Conservation (phyloP, 2,113 vertebrate genomes). For the Petroica traversi region DNA sequence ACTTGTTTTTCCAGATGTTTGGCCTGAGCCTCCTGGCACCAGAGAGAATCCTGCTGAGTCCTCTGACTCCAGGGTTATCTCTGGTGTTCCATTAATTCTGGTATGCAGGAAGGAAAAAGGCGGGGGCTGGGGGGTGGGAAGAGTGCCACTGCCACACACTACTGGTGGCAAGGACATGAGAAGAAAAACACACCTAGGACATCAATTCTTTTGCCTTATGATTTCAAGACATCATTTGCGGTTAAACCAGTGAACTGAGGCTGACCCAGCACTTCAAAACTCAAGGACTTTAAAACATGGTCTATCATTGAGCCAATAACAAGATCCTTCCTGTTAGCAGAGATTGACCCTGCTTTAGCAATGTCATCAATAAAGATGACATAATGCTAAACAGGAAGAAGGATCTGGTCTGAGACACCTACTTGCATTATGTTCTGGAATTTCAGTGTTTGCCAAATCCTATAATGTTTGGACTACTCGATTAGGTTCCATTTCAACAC, state of each 20-base stretch:
- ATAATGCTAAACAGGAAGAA: background rate
- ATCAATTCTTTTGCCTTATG: background rate
- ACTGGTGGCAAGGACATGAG: background rate
- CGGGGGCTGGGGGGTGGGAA: too few relatives aligned
- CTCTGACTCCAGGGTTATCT: too few relatives aligned
- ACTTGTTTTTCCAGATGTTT: too few relatives aligned
- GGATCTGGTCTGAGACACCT: background rate
- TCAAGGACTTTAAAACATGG: background rate
- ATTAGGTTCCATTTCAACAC: background rate
- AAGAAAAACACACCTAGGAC: background rate
- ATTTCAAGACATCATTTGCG: background rate
- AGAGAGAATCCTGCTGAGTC: too few relatives aligned
- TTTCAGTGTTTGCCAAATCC: background rate
- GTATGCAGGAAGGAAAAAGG: too few relatives aligned
- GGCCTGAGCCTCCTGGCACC: too few relatives aligned
- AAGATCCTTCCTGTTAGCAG: background rate
- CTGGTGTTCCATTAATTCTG: too few relatives aligned
- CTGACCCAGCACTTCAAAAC: background rate
- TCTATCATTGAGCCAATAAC: background rate
- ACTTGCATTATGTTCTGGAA: background rate
- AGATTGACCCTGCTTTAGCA: background rate
- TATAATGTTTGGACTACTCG: background rate
- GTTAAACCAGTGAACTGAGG: background rate
- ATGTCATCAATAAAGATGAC: background rate
- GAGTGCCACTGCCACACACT: too few relatives aligned